A percentile compares a stretch with the other conserved stretches of the same genome.
phyloP scores from a whole-genome alignment of 1,140 invertebrate species.

The Tribolium madens region DNA sequence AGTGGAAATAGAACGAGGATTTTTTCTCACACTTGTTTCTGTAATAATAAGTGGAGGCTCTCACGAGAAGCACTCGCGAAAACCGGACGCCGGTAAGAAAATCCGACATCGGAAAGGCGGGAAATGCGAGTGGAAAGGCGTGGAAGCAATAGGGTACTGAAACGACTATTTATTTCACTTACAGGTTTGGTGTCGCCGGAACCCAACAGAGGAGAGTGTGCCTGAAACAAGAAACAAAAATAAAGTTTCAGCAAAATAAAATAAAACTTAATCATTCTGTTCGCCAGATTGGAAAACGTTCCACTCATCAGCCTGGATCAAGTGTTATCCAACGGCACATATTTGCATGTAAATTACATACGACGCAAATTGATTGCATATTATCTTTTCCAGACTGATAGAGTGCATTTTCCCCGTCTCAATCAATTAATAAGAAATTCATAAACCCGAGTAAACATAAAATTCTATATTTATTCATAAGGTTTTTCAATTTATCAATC shows the following conservation, averaged over 20 bases:
- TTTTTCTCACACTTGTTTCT: neutral
- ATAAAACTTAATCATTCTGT: conserved; percentile 8
- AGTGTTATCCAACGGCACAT: conserved; percentile 6
- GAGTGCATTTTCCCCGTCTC: conserved; percentile 1
- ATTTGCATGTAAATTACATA: conserved; percentile 27
- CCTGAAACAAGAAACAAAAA: conserved; percentile 70
- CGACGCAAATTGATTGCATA: conserved; percentile 32
- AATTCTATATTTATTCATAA: neutral
- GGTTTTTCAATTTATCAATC: neutral
- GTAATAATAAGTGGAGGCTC: neutral
- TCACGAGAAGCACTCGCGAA: conserved; percentile 12
- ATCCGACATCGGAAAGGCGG: conserved; percentile 40
- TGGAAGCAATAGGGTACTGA: conserved; percentile 4
- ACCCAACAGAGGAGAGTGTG: conserved; percentile 71
- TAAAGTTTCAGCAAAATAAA: neutral
- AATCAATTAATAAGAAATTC: neutral
- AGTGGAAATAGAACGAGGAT: neutral
- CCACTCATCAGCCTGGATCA: conserved; percentile 20
- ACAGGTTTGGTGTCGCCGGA: conserved; percentile 71
- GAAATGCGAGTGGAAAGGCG: conserved; percentile 41
- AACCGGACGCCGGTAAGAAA: conserved; percentile 36
- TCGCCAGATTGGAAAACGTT: conserved; percentile 12
- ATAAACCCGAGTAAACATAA: neutral
- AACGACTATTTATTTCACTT: conserved; percentile 64
- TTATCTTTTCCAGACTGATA: conserved; percentile 1